Evolutionary conservation across 2,797 vertebrate genomes (phyloP), one percentile per base, ranked within the genome.

Genomic region (Periparus ater): DNA sequence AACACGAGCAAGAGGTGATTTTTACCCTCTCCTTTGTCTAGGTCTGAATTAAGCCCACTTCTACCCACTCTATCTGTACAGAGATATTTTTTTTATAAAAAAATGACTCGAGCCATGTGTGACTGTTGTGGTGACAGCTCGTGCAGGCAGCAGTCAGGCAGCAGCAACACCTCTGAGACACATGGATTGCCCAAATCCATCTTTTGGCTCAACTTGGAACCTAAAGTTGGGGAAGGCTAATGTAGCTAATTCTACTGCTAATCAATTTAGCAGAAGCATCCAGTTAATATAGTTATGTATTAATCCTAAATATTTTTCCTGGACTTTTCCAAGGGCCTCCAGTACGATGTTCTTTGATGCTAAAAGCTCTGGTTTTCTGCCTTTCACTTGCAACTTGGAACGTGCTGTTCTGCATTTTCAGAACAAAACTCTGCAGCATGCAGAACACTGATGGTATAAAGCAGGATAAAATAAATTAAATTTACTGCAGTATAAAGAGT

Each of bases 271-370:
- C 62, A 89, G 79, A 76, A 89, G n/a, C 0, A 0, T 45, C 14
- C 45, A 66, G 60, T 74, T 94, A 91, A 65, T 83, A 80, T 11
- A 91, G 22, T 76, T 81, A 38, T 29, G 17, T 51, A 53, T 84
- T 71, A 94, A 94, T 88, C 60, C 73, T 61, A 91, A 92, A 91
- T 84, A 4, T 76, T 90, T 94, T 86, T 51, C 36, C 27, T 73
- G 34, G 53, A 32, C 67, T 90, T 90, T 88, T 27, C 42, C 2
- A 5, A 84, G n/a, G 25, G 18, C 30, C 11, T 87, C 61, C 17
- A 61, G 17, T 62, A 40, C 29, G n/a, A 42, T 55, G 9, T 54
- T 36, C 62, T 88, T 93, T 38, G 38, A 60, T 89, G 23, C 12
- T 72, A 42, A 88, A 88, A 85, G 10, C 34, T 83, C 68, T 87